phyloP scores from a whole-genome alignment of 2,113 vertebrate species.

The Chamaea fasciata region DNA sequence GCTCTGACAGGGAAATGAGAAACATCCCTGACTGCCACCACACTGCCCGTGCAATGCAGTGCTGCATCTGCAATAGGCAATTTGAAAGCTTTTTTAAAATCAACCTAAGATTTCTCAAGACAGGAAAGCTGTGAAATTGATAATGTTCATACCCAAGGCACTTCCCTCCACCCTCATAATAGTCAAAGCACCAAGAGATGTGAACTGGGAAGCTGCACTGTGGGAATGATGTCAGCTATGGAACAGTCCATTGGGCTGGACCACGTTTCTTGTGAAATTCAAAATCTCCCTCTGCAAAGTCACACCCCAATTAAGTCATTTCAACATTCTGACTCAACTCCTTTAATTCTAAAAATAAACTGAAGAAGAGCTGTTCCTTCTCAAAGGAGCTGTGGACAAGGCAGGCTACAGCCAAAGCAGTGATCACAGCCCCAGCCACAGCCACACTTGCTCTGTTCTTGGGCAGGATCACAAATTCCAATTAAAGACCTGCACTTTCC shows the following conservation, averaged over 20 bases:
- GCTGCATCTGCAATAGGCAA: fast-evolving
- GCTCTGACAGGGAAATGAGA: background rate
- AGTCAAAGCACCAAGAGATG: fast-evolving
- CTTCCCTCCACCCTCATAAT: fast-evolving
- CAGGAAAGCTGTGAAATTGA: background rate
- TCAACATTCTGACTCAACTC: background rate
- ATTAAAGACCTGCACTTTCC: background rate
- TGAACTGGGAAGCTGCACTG: background rate
- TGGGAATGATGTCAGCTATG: background rate
- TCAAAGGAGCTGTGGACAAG: background rate
- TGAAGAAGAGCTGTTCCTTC: background rate
- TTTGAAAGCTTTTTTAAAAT: background rate
- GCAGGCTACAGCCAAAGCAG: background rate
- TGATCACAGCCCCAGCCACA: background rate
- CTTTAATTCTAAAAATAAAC: background rate
- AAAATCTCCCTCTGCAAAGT: background rate
- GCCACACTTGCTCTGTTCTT: fast-evolving
- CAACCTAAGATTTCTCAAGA: background rate
- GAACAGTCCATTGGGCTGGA: fast-evolving
- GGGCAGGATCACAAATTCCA: background rate
- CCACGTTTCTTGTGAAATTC: background rate
- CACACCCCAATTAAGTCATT: background rate
- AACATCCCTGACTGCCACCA: background rate
- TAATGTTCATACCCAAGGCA: fast-evolving
- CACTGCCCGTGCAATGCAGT: background rate